A percentile compares a stretch with the other conserved stretches of the same genome.
These are phyloP conservation scores for Rhabdomys dilectus DNA, from an alignment of 2,113 vertebrate genomes.

Conservation along the genomic window DNA sequence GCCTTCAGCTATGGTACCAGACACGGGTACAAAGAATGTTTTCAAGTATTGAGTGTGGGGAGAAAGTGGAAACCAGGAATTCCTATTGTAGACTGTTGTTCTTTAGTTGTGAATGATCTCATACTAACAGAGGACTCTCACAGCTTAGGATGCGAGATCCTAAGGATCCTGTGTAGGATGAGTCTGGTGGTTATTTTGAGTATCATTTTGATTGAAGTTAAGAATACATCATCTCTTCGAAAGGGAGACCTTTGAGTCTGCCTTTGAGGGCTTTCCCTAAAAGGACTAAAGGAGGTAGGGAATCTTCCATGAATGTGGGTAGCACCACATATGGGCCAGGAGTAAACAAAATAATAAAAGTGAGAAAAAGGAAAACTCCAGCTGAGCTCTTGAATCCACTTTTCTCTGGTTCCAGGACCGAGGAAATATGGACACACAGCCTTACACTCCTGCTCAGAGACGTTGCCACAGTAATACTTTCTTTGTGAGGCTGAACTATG, in stretches of 20 bases:
- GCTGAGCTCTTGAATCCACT: not conserved
- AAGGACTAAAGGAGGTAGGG: not conserved
- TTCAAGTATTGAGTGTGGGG: not conserved
- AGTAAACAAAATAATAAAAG: not conserved
- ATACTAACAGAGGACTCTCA: not conserved
- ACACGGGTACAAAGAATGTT: not conserved
- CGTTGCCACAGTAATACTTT: not conserved
- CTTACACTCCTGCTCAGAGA: not conserved
- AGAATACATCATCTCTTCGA: no score
- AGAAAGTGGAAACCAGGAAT: not conserved
- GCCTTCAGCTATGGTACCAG: not conserved
- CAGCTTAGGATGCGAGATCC: no score
- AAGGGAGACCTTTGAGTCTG: not conserved
- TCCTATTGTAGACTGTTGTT: not conserved
- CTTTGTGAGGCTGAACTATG: no score
- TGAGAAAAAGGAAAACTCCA: no score
- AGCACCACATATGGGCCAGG: accelerated
- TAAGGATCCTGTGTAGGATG: not conserved
- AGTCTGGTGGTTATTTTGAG: not conserved
- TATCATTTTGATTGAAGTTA: not conserved
- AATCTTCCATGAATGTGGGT: not conserved
- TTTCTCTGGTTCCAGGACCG: not conserved
- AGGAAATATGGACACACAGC: not conserved
- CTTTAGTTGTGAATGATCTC: not conserved
- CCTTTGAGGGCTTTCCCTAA: not conserved